Evolutionary conservation across 2,888 invertebrate species (phyloP).

Genomic region (Agonum fuliginosum): DNA sequence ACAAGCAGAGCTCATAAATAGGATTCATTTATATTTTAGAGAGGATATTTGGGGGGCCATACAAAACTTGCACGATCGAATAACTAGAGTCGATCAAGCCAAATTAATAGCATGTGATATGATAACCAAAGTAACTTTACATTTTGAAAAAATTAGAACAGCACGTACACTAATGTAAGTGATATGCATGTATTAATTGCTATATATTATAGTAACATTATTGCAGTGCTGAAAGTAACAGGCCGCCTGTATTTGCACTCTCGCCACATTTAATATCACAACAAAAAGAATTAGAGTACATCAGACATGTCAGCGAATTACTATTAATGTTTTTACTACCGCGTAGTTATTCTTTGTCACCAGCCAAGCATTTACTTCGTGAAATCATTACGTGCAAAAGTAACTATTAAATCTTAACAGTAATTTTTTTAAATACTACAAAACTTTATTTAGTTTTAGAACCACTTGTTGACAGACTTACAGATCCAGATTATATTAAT

Average conservation of each 20-base stretch:
- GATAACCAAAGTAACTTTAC: slow-evolving; percentile 86
- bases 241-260: slow-evolving; percentile 82
- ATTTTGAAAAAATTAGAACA: slow-evolving; percentile 89
- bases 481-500: slow-evolving; percentile 94
- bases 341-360: slow-evolving; percentile 85
- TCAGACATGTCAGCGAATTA: slow-evolving; percentile 88
- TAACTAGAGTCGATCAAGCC: slow-evolving; percentile 85
- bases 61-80: slow-evolving; percentile 83
- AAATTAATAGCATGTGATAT: slow-evolving; percentile 89
- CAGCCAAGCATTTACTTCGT: slow-evolving; percentile 85
- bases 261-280: slow-evolving; percentile 84
- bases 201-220: slow-evolving; percentile 29
- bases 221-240: slow-evolving; percentile 77
- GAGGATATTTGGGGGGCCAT: slow-evolving; percentile 90
- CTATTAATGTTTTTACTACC: slow-evolving; percentile 88
- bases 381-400: slow-evolving; percentile 91
- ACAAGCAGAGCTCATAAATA: not conserved
- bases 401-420: slow-evolving; percentile 71
- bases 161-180: slow-evolving; percentile 85
- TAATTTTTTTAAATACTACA: not conserved
- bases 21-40: slow-evolving; percentile 72
- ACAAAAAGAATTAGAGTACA: slow-evolving; percentile 86
- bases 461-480: slow-evolving; percentile 87
- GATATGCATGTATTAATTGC: not conserved
- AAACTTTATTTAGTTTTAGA: slow-evolving; percentile 80